Evolutionary conservation across 2,797 vertebrate genomes (phyloP).

Genomic region (Sternotherus odoratus): DNA sequence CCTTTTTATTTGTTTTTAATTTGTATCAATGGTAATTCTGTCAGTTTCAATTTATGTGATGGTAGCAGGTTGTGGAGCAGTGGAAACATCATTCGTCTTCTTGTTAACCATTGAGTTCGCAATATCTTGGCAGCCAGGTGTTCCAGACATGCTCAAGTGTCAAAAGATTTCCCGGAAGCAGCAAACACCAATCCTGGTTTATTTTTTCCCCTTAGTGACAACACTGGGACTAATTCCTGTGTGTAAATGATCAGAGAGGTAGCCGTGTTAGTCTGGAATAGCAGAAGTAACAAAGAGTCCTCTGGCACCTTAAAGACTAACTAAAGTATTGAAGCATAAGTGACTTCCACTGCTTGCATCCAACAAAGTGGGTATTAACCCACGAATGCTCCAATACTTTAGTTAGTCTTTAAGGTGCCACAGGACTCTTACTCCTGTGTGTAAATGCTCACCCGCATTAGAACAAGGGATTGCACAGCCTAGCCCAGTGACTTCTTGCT

Average conservation of each 20-base stretch:
- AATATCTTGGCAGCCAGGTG: accelerated
- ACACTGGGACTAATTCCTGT: accelerated
- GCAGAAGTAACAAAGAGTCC: too few relatives aligned
- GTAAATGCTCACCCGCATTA: background rate
- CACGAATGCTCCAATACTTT: too few relatives aligned
- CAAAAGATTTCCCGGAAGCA: background rate
- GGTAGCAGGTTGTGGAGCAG: constrained; percentile 72
- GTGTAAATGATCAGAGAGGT: background rate
- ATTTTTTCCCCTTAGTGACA: accelerated
- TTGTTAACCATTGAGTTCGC: constrained; percentile 28
- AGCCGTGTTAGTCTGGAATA: too few relatives aligned
- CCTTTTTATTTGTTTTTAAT: constrained; percentile 96
- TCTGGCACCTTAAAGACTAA: too few relatives aligned
- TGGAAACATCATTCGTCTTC: constrained; percentile 61
- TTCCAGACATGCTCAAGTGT: background rate
- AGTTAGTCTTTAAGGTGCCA: too few relatives aligned
- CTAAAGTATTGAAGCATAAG: too few relatives aligned
- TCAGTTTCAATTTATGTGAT: constrained; percentile 81
- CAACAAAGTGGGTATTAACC: too few relatives aligned
- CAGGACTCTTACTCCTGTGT: too few relatives aligned
- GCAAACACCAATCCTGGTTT: accelerated
- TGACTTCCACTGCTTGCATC: too few relatives aligned
- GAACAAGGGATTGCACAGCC: accelerated
- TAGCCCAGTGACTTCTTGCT: background rate
- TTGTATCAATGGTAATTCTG: constrained; percentile 90